Base-by-base conservation (phyloP, 1,140 invertebrate species). In the Bombus vancouverensis region DNA sequence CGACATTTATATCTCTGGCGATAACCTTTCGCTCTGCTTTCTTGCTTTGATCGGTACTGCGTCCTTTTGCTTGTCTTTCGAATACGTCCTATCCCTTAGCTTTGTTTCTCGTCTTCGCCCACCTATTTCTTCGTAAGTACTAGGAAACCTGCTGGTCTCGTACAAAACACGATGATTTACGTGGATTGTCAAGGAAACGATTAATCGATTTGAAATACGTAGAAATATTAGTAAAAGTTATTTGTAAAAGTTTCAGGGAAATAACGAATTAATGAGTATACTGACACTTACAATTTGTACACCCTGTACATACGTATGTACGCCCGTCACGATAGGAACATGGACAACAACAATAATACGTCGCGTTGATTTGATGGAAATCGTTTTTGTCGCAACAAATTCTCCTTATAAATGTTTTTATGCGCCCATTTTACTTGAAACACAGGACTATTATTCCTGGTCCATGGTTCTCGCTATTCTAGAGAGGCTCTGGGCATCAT, bases 1-100 rank as follows among this genome's bases (percentile, higher is more conserved):
- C 90, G 78, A 88, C 62, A 62, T 82, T 81, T 83, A 82, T 72
- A 57, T 42, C 34, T 39, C 75, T 37, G 15, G 5, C 37, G 39
- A 62, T 81, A 57, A 81, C 73, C 37, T 57, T 82, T 68, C 77
- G 28, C 28, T 37, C 37, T 76, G 39, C 71, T 53, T 74, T 47
- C 57, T 53, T 59, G 4, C 2, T 62, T 39, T 53, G 22, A 37
- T 68, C 34, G 32, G 37, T 39, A 37, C n/a, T 32, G 22, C 34
- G 37, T 39, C 18, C 25, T 32, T 12, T 34, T 8, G 59, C 34
- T 57, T 25, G 47, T 44, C 57, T 88, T 68, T 65, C 73, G 13
- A 53, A 78, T 57, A 62, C 28, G 59, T 62, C 5, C 6, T 22
- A 4, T n/a, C 28, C 34, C 18, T 42, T 32, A 53, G 6, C 73